phyloP scores from a whole-genome alignment of 2,113 vertebrate genomes.

The Azemiops feae region DNA sequence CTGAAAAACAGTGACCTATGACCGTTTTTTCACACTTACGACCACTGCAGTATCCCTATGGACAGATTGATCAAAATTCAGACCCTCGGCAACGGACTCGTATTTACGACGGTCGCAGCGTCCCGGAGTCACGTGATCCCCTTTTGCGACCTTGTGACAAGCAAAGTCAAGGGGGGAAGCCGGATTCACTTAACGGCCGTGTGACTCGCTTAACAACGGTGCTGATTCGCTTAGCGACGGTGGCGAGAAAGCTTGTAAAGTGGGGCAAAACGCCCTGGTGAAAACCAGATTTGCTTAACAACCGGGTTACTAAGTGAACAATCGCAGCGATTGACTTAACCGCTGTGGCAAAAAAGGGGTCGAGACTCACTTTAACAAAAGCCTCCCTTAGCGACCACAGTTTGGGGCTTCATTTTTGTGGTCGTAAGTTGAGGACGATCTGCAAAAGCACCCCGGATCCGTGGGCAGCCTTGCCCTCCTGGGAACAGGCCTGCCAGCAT shows the following conservation, averaged over 20 bases:
- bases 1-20: neutral
- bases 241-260: neutral
- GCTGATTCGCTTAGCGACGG: accelerated
- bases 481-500: too few relatives aligned
- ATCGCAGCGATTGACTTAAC: neutral
- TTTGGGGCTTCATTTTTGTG: neutral
- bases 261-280: neutral
- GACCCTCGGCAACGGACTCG: neutral
- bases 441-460: neutral
- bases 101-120: neutral
- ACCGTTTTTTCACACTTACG: neutral
- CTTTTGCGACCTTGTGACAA: neutral
- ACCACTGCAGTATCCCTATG: too few relatives aligned
- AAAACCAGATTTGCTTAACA: too few relatives aligned
- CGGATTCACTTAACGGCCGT: neutral
- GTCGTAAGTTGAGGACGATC: neutral
- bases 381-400: neutral
- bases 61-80: neutral
- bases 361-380: neutral
- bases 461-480: neutral
- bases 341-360: too few relatives aligned
- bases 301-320: too few relatives aligned
- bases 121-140: too few relatives aligned
- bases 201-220: neutral
- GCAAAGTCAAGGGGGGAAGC: neutral